Evolutionary conservation across 2,888 invertebrate genomes (phyloP), one percentile per base, ranked within the genome.

Genomic region (Sabatieria punctata): DNA sequence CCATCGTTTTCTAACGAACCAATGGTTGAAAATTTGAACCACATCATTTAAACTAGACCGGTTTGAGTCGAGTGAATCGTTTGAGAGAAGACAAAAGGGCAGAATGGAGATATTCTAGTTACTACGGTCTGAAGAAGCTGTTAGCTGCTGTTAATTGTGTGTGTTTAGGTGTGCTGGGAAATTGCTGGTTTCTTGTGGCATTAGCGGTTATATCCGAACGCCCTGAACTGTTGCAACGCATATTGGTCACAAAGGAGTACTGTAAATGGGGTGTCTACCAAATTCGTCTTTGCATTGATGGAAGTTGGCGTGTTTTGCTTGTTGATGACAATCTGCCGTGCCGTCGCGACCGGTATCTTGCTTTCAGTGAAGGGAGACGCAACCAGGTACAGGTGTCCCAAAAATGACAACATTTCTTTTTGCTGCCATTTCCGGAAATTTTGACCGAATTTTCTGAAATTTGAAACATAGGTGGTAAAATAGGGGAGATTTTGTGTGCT

Each of bases 141-240:
- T 11, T 30, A 11, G 11, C 30, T 30, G 11, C 30, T 15, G 15
- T 30, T 30, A 11, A 30, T 30, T 18, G 37, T 21, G 19, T 19
- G 8, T n/a, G 54, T 59, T 11, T 64, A 79, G 80, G 86, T 46
- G 83, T 89, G 21, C 74, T 95, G 21, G 95, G 95, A 45, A 91
- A 95, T 70, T 95, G 95, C 69, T 95, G 95, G 95, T 75, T 95
- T 37, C 73, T 95, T 27, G 89, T 89, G 57, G 91, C 95, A 1
- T 71, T 97, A 57, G 91, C 95, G 2, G 91, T 97, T 23, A 71
- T 97, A 35, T 93, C 95, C 0, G 95, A 97, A 67, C 76, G 89
- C 6, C 86, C 89, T 55, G 82, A 89, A 57, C 74, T 97, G n/a
- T 83, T 97, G 0, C 78, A 84, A 55, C 82, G 85, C 52, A 85